Percentiles rank a stretch among this genome's conserved stretches.
Conservation (phyloP, 2,113 vertebrate genomes). For the Calidris pygmaea region DNA sequence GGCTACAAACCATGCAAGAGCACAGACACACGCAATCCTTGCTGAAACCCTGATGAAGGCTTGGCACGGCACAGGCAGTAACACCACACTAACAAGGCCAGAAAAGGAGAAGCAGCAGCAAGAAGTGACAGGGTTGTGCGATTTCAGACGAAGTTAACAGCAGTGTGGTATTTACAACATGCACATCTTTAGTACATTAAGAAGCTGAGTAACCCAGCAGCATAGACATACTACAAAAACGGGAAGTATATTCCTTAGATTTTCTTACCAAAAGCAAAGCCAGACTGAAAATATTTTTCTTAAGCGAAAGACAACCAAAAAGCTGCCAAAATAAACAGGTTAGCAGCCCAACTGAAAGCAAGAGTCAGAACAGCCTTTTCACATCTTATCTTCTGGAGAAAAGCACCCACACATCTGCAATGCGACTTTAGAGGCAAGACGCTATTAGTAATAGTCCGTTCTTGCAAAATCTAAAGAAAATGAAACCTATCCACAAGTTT, state of each 20-base stretch:
- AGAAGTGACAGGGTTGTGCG: not conserved
- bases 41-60: not conserved
- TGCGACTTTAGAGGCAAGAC: not conserved
- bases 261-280: not conserved
- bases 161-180: not conserved
- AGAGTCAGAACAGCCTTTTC: not conserved
- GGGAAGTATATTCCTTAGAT: not conserved
- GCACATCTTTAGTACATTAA: not conserved
- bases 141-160: not conserved
- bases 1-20: not conserved
- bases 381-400: not conserved
- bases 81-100: rapidly evolving
- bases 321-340: not conserved
- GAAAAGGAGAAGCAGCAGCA: not conserved
- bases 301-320: not conserved
- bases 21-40: rapidly evolving
- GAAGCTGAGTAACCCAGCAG: not conserved
- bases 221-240: not conserved
- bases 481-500: not conserved
- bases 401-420: not conserved
- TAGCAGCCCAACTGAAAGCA: not conserved
- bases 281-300: not conserved
- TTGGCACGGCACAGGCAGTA: not conserved
- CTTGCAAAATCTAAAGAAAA: not conserved
- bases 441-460: not conserved